A percentile compares a stretch with the other conserved stretches of the same genome.
Conservation (phyloP, 2,797 vertebrate genomes). For the Hipposideros larvatus region DNA sequence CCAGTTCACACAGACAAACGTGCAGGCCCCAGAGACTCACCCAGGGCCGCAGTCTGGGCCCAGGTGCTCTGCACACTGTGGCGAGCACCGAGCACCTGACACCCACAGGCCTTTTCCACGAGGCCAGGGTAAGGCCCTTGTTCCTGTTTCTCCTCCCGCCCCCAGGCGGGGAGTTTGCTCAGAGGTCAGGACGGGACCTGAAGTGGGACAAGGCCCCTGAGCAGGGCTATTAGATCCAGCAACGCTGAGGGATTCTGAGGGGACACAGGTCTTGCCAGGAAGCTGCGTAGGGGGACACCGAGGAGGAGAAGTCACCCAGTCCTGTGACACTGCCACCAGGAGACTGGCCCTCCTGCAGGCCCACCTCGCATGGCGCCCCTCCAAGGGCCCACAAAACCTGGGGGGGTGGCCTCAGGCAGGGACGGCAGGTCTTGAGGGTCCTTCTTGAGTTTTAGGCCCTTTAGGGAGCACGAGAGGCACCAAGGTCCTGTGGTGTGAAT, state of each 20-base stretch:
- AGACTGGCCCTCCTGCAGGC: background rate
- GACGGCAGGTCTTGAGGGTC: background rate
- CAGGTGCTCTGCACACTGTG: accelerated
- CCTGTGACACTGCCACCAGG: accelerated
- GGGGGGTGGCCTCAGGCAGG: background rate
- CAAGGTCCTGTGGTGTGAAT: accelerated
- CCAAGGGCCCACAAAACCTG: background rate
- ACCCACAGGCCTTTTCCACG: accelerated
- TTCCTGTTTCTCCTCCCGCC: background rate
- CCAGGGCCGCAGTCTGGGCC: background rate
- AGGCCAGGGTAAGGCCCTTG: background rate
- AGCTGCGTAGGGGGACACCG: background rate
- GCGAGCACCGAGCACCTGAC: accelerated
- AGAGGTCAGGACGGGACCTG: background rate
- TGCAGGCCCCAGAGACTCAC: background rate
- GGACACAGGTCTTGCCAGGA: background rate
- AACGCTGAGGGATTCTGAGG: background rate
- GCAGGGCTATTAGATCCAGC: background rate
- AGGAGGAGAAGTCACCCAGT: background rate
- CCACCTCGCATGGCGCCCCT: background rate
- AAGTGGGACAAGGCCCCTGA: too few species aligned
- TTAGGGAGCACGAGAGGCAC: accelerated
- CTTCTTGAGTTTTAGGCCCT: background rate
- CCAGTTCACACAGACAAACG: background rate
- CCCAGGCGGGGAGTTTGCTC: accelerated